Percentiles rank a stretch among this genome's conserved stretches.
Conservation (phyloP, 2,113 vertebrate species). For the Thunnus thynnus region DNA sequence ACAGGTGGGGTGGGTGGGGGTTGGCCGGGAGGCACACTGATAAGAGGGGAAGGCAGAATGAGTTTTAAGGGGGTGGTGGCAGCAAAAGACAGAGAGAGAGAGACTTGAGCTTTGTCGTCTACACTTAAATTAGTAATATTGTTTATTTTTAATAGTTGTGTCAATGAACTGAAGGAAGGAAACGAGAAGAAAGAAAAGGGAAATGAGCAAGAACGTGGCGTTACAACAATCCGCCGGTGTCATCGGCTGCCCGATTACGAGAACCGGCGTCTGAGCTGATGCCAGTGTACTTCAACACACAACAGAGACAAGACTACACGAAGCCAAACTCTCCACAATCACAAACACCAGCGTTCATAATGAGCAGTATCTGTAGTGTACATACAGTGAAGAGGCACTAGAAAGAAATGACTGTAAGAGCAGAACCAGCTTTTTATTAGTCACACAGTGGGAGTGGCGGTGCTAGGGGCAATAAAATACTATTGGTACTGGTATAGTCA, state of each 20-base stretch:
- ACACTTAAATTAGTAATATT: not conserved
- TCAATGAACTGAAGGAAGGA: not conserved
- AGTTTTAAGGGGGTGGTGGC: constrained; percentile 50
- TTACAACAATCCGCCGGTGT: not conserved
- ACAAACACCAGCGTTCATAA: not conserved
- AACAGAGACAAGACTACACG: not conserved
- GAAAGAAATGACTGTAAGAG: too few species aligned
- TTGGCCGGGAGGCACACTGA: constrained; percentile 64
- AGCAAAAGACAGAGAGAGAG: constrained; percentile 1
- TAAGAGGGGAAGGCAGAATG: constrained; percentile 62
- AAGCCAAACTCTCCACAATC: not conserved
- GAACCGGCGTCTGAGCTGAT: not conserved
- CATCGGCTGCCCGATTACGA: not conserved
- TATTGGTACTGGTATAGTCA: not conserved
- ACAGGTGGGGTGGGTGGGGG: constrained; percentile 75
- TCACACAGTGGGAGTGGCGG: not conserved
- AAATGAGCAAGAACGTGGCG: not conserved
- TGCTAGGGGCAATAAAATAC: not conserved
- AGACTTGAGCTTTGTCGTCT: constrained; percentile 34
- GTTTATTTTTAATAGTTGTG: not conserved
- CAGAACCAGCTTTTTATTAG: too few species aligned
- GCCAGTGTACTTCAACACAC: not conserved
- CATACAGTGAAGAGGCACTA: not conserved
- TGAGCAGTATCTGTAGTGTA: not conserved
- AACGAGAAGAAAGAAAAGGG: not conserved